Evolutionary conservation across 2,888 invertebrate species (phyloP), one percentile per base, ranked within the genome.

Genomic region (Dioctria rufipes): DNA sequence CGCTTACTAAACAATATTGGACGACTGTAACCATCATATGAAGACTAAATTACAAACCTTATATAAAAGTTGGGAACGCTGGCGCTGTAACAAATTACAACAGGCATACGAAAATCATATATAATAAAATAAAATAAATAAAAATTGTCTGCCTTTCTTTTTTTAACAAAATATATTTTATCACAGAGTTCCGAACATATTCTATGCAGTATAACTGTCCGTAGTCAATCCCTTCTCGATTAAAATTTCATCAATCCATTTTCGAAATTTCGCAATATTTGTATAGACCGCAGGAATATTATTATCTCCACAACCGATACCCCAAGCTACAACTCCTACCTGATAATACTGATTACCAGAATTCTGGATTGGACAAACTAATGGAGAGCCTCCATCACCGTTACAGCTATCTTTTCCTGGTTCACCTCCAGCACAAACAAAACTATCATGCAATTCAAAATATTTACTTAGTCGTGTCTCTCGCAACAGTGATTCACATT

Each of bases 381-480:
- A 88, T 0, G 94, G 93, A 54, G 94, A 93, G 2, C 94, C 95
- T 0, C 95, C 95, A 85, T 95, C 95, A 3, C 89, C 87, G 11
- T 87, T 83, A 75, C 88, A 88, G 0, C 86, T 86, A 67, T 88
- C 87, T 84, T 91, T 91, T 37, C 93, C 93, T 0, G 86, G 82
- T 83, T 93, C 93, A 0, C 95, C 95, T 0, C 95, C 95, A 0
- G 95, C 95, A 85, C 95, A 95, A 82, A 95, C 90, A 87, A 95
- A 95, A 9, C 92, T 92, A 0, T 89, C 84, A 84, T 95, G 92
- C 1, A 96, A 89, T 49, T 88, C 84, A 86, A 93, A 95, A 85
- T 90, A 90, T 0, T 88, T 88, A 0, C 95, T 94, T 0, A 95
- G 89, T 2, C 94, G 89, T 0, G 95, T 94, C 81, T 86, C 89